Conservation (phyloP, 2,113 vertebrate species). For the cattle (Bos taurus) region ARS-UCD2.0 NC_037328.1:105469001-105469500, state of each 20-base stretch:
- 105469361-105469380: background rate
- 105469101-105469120: background rate
- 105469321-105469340: background rate
- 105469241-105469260: background rate
- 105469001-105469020: background rate
- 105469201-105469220: background rate
- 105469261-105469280: background rate
- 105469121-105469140: background rate
- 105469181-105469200: background rate
- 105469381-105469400: background rate
- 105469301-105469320: background rate
- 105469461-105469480: background rate
- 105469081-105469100: background rate
- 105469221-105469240: background rate
- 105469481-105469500: background rate
- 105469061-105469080: background rate
- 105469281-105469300: background rate
- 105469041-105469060: background rate
- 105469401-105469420: background rate
- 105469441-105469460: background rate
- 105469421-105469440: background rate
- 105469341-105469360: background rate
- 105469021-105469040: background rate
- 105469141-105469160: background rate
- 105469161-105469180: background rate